Evolutionary conservation across 1,140 invertebrate genomes (phyloP), one percentile per base, ranked within the genome.

Genomic region (Drosophila asahinai): DNA sequence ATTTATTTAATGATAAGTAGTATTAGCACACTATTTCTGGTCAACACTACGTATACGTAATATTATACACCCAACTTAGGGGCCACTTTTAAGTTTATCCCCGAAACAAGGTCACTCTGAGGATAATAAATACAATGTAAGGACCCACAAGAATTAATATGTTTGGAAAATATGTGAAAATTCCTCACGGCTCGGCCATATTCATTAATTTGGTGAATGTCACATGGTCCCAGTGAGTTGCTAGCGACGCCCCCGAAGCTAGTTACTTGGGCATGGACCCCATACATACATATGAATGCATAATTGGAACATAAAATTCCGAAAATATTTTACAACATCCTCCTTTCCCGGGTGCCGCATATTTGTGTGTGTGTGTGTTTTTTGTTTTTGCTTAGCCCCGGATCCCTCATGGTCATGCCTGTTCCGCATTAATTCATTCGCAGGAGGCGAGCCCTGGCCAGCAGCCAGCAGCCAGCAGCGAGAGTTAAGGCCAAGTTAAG

Each of bases 231-330:
- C 30, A 60, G 71, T 60, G 57, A 76, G 52, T 76, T 76, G 45
- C 59, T 54, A 27, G 64, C 58, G 51, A 8, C 5, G 54, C 14
- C 47, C 68, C 36, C 17, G 22, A 25, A 14, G 61, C 61, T 70
- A 70, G 66, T 70, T 70, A 52, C 66, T 70, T 65, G 40, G 70
- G 43, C 36, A 30, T 38, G 19, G 14, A 33, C 60, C 27, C 38
- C 45, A 47, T 25, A 43, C 60, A 55, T 59, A 59, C 73, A 76
- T 67, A 91, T 90, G 79, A 86, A 90, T 90, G 62, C 86, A 90
- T 90, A 89, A 90, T 86, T 86, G 78, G 81, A 86, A 82, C 86
- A 90, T 82, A 89, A 90, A 90, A 90, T 90, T 71, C 81, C 86
- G 38, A 86, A 86, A 86, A 90, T 90, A 90, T 90, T 91, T 90